Base-by-base conservation (phyloP, 1,140 invertebrate species). In the Pararge aegeria region DNA sequence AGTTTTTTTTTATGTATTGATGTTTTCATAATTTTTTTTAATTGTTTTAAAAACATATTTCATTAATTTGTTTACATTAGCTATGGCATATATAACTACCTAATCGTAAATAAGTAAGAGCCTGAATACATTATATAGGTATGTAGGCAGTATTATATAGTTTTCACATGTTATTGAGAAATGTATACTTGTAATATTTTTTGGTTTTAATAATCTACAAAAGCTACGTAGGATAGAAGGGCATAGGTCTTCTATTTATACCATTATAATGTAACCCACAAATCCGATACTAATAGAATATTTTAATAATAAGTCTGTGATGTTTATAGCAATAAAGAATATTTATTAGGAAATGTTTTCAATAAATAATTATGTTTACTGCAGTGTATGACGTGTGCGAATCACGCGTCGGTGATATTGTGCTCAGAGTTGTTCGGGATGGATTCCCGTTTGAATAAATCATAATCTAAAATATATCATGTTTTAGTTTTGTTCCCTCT, bases 391-490 rank as follows among this genome's bases (percentile, higher is more conserved):
- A 74, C 80, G 75, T 83, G 74, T 73, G 67, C 55, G 10, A 42
- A 2, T 5, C 64, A 78, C 69, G 75, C 70, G 70, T 82, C 74
- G 72, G 79, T 83, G 80, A 83, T 83, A 79, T 68, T 79, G 70
- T 80, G 78, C 81, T 87, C 81, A 87, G 75, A 79, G 73, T 62
- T 69, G 67, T 70, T 65, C 72, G 67, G 73, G 73, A 63, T 70
- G 51, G 37, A 65, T 62, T 58, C 66, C 70, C 72, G 63, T 53
- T 61, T 60, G 65, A 78, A 72, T 73, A 75, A 76, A 64, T 65
- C 37, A 12, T 65, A 64, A 65, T 66, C 34, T 63, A 61, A 42
- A 53, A 56, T 29, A 44, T 37, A 40, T 62, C 44, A 30, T 58
- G 55, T 62, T 62, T 51, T 61, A 46, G 13, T 13, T 38, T 49